Base-by-base conservation (phyloP, 1,140 invertebrate species). In the Callitettix versicolor region DNA sequence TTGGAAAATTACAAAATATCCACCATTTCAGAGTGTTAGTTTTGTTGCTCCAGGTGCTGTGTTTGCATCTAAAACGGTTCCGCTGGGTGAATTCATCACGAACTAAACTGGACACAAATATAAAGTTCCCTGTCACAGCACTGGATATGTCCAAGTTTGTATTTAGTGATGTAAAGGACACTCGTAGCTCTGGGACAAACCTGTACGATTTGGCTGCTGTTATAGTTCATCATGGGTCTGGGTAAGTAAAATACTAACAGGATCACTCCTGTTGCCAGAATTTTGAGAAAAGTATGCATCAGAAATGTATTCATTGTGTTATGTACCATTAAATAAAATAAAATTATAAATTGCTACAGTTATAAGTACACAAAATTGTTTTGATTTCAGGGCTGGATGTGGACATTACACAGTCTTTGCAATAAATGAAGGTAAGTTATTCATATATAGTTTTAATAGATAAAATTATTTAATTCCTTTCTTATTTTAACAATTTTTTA, bases 331-430 rank as follows among this genome's bases (percentile, higher is more conserved):
- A n/a, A n/a, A n/a, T n/a, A n/a, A n/a, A n/a, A n/a, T n/a, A n/a
- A n/a, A n/a, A n/a, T n/a, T n/a, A n/a, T n/a, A n/a, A n/a, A n/a
- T n/a, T n/a, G n/a, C n/a, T n/a, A n/a, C n/a, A n/a, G n/a, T n/a
- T n/a, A n/a, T n/a, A n/a, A n/a, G n/a, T n/a, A n/a, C n/a, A n/a
- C n/a, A n/a, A n/a, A n/a, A n/a, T n/a, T n/a, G n/a, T n/a, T n/a
- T 44, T 30, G 26, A 56, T 71, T 75, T 53, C 66, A 88, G 86
- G 11, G 84, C 85, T 55, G 86, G 85, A 14, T 89, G 85, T 52
- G 88, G 88, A 52, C 87, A 90, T 69, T 91, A 91, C 69, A 91
- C 87, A 59, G 83, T 87, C 55, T 91, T 87, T 73, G 86, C 86
- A 50, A 80, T 82, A 57, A 85, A 89, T 75, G 81, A 86, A 65